These are phyloP conservation scores for Cynaeus angustus DNA, from an alignment of 2,888 invertebrate species.

Conservation along the genomic window DNA sequence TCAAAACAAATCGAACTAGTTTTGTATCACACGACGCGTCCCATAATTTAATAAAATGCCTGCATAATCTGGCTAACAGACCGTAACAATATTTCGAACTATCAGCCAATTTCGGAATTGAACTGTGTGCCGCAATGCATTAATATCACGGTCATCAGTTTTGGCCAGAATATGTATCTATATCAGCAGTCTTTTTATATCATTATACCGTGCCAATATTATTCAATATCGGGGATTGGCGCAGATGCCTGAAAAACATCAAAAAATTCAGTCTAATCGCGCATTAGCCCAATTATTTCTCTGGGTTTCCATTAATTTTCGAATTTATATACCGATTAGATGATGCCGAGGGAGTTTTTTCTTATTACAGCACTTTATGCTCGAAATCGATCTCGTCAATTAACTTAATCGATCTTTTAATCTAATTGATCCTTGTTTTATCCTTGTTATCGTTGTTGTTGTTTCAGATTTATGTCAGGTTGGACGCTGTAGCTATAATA, in stretches of 20 bases:
- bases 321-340: constrained; percentile 27
- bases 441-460: constrained; percentile 2
- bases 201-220: constrained; percentile 43
- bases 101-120: constrained; percentile 64
- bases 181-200: constrained; percentile 35
- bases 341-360: constrained; percentile 15
- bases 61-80: constrained; percentile 62
- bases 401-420: constrained; percentile 15
- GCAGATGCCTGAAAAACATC: constrained; percentile 41
- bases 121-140: constrained; percentile 58
- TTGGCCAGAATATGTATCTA: constrained; percentile 28
- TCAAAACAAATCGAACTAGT: constrained; percentile 57
- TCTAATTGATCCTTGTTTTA: constrained; percentile 2
- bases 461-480: constrained; percentile 2
- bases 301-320: constrained; percentile 23
- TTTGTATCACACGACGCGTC: constrained; percentile 52
- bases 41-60: constrained; percentile 65
- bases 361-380: constrained; percentile 8
- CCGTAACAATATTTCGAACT: constrained; percentile 63
- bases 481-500: constrained; percentile 1
- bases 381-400: constrained; percentile 13
- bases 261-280: constrained; percentile 38
- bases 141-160: constrained; percentile 60
- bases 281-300: constrained; percentile 45
- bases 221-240: constrained; percentile 45